phyloP scores from a whole-genome alignment of 2,797 vertebrate genomes.

The Coregonus ussuriensis region DNA sequence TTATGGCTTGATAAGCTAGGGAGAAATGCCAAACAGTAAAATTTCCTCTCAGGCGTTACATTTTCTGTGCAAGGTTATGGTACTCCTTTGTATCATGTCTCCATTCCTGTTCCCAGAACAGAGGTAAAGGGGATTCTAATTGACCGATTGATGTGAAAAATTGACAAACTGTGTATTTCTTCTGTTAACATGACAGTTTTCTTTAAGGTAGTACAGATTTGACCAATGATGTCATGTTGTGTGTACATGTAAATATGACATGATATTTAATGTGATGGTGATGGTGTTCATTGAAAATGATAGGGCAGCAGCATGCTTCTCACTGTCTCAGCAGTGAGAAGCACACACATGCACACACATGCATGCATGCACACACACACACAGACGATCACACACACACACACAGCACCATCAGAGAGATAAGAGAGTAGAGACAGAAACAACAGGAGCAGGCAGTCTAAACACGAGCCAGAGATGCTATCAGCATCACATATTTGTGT shows the following conservation, averaged over 20 bases:
- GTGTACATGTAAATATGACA: constrained; percentile 25
- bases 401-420: constrained; percentile 48
- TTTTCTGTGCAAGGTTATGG: neutral
- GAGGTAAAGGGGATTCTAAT: neutral
- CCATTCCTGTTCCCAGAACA: neutral
- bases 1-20: neutral
- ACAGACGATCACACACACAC: constrained; percentile 10
- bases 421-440: constrained; percentile 49
- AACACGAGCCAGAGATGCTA: constrained; percentile 55
- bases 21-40: neutral
- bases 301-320: constrained; percentile 23
- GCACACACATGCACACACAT: constrained; percentile 2
- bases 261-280: neutral
- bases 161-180: neutral
- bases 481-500: constrained; percentile 32
- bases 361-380: constrained; percentile 18
- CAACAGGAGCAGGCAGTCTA: constrained; percentile 52
- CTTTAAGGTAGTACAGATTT: constrained; percentile 14
- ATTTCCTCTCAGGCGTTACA: neutral
- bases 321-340: constrained; percentile 19
- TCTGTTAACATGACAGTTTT: neutral
- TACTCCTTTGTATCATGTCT: neutral
- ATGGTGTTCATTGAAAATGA: constrained; percentile 20
- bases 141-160: neutral
- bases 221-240: constrained; percentile 26